phyloP scores from a whole-genome alignment of 2,113 vertebrate genomes.

The Ophthalmotilapia sp. region DNA sequence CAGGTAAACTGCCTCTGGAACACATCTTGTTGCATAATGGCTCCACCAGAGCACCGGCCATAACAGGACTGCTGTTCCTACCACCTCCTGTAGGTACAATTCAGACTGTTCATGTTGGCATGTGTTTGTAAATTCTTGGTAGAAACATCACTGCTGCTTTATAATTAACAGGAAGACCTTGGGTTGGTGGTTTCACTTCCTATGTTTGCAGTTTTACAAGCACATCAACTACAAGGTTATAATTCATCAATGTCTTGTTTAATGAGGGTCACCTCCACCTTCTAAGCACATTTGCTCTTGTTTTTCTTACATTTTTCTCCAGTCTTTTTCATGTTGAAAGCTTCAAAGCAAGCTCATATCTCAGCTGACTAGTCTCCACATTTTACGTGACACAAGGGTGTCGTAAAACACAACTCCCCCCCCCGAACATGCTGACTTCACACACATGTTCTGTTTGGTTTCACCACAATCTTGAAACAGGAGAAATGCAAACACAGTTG shows the following conservation, averaged over 20 bases:
- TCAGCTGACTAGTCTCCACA: neutral
- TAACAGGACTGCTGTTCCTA: neutral
- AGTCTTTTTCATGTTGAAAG: neutral
- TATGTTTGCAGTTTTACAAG: neutral
- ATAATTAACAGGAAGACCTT: conserved; percentile 3
- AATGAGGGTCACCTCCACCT: neutral
- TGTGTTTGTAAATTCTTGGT: neutral
- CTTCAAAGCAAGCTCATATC: neutral
- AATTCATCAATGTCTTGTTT: neutral
- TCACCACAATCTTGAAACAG: conserved; percentile 4
- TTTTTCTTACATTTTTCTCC: neutral
- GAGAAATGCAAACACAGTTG: neutral
- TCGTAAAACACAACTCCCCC: neutral
- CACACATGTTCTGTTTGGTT: neutral
- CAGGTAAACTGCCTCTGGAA: neutral
- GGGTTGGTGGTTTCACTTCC: conserved; percentile 6
- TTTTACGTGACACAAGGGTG: neutral
- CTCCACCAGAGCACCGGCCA: neutral
- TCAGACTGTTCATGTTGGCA: neutral
- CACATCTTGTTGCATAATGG: neutral
- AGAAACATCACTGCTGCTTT: neutral
- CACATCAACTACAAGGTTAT: neutral
- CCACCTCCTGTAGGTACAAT: neutral
- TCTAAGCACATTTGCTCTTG: neutral
- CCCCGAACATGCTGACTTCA: neutral